These are phyloP conservation scores for Eucera pruinosa DNA, from an alignment of 2,888 invertebrate genomes.

Conservation along the genomic window DNA sequence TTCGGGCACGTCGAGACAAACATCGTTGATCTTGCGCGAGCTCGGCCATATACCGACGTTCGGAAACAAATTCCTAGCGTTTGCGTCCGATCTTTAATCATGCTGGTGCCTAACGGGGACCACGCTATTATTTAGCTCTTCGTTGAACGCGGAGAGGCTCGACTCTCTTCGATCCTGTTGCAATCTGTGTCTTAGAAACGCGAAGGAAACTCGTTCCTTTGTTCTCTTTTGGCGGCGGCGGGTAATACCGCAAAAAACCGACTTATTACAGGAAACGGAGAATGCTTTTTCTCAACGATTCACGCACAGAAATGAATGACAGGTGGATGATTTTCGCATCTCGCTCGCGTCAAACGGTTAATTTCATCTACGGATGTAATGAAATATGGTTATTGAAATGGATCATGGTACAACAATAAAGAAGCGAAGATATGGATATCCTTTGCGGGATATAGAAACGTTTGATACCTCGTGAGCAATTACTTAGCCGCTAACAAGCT, in stretches of 20 bases:
- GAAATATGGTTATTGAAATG: not conserved
- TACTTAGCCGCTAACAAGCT: too few species aligned
- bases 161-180: not conserved
- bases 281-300: conserved; percentile 10
- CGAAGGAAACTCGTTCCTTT: conserved; percentile 15
- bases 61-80: conserved; percentile 36
- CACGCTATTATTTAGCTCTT: conserved; percentile 28
- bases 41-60: not conserved
- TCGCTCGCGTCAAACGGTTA: conserved; percentile 16
- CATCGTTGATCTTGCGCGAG: conserved; percentile 44
- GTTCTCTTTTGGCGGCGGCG: not conserved
- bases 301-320: not conserved
- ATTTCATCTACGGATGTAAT: conserved; percentile 2
- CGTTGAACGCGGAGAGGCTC: conserved; percentile 1
- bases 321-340: conserved; percentile 9
- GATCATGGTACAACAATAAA: too few species aligned
- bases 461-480: too few species aligned
- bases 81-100: conserved; percentile 53
- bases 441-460: too few species aligned
- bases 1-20: conserved; percentile 28
- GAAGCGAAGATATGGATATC: too few species aligned
- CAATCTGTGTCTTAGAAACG: not conserved
- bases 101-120: conserved; percentile 47
- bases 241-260: conserved; percentile 9
- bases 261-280: conserved; percentile 27